Evolutionary conservation across 2,888 invertebrate genomes (phyloP).

Genomic region (Desoria tigrina): DNA sequence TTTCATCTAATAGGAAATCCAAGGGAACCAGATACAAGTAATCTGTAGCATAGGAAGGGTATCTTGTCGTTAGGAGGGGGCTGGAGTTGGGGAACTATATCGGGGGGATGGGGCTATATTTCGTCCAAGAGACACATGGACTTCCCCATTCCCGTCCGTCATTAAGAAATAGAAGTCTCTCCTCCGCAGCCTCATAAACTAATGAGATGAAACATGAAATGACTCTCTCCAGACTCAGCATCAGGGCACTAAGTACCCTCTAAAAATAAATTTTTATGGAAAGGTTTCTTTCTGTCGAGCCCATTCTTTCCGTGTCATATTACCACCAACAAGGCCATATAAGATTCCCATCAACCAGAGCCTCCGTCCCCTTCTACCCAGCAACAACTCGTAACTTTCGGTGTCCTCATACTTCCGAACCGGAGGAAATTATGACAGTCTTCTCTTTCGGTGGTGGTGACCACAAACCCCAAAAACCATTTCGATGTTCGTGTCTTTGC

Average conservation of each 20-base stretch:
- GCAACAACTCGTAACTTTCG: neutral
- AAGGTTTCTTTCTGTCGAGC: conserved; percentile 20
- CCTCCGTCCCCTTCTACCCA: neutral
- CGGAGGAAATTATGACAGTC: conserved; percentile 20
- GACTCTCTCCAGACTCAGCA: conserved; percentile 45
- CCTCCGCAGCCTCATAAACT: conserved; percentile 46
- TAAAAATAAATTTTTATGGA: conserved; percentile 44
- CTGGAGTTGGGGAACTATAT: too few species aligned
- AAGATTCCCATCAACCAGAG: neutral
- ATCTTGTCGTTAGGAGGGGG: too few species aligned
- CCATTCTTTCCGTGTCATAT: conserved; percentile 28
- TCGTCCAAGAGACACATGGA: conserved; percentile 23
- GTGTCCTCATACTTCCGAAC: conserved; percentile 15
- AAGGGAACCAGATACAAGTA: conserved; percentile 15
- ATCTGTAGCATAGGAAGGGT: neutral
- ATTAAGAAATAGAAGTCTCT: conserved; percentile 14
- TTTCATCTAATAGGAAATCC: conserved; percentile 20
- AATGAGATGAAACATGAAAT: conserved; percentile 53
- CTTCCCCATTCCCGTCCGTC: conserved; percentile 8
- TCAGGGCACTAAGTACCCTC: conserved; percentile 36
- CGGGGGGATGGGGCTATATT: neutral
- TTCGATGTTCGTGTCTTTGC: conserved; percentile 32
- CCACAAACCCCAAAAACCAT: conserved; percentile 43
- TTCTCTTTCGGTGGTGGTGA: conserved; percentile 41
- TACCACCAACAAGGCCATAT: conserved; percentile 18